Evolutionary conservation across 2,113 vertebrate species (phyloP).

Genomic region (Dasyurus viverrinus): DNA sequence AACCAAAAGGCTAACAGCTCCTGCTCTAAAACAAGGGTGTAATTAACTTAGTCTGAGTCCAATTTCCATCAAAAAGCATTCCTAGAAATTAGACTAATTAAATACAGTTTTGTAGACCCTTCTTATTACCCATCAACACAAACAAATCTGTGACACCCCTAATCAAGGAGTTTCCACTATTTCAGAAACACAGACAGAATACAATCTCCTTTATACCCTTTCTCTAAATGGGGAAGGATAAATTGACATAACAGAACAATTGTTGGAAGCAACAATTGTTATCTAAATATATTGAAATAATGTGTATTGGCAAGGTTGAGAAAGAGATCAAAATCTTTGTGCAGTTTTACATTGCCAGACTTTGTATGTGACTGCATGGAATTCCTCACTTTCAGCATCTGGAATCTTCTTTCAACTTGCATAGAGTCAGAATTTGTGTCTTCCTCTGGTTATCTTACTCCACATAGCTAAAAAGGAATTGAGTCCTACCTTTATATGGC

Average conservation of each 20-base stretch:
- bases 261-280: too few relatives aligned
- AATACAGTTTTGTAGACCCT: neutral
- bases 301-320: neutral
- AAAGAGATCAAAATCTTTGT: neutral
- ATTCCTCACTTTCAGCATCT: neutral
- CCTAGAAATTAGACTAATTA: neutral
- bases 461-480: neutral
- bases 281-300: neutral
- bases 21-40: neutral
- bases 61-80: neutral
- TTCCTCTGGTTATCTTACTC: neutral
- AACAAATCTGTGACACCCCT: neutral
- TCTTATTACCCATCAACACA: neutral
- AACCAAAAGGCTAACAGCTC: neutral
- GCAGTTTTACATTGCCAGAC: neutral
- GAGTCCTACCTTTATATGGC: neutral
- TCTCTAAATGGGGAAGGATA: neutral
- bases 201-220: neutral
- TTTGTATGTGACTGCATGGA: neutral
- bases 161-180: neutral
- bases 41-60: neutral
- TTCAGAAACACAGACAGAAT: neutral
- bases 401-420: neutral
- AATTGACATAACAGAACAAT: neutral
- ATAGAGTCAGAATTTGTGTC: neutral